Evolutionary conservation across 2,113 vertebrate genomes (phyloP).

Genomic region (Cettia cetti): DNA sequence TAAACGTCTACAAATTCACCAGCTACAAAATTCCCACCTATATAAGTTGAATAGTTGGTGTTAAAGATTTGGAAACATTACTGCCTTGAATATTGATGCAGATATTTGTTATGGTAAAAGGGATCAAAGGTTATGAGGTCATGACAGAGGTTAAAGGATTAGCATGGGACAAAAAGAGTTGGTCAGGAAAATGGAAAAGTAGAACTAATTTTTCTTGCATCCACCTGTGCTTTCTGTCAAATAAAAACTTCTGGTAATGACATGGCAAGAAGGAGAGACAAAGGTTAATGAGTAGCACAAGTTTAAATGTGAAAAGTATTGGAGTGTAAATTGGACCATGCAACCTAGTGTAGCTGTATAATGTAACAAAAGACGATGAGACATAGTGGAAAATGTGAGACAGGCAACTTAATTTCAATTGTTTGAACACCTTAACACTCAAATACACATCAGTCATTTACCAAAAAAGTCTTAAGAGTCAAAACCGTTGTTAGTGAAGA

Average conservation of each 20-base stretch:
- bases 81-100: slow-evolving; percentile 67
- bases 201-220: slow-evolving; percentile 80
- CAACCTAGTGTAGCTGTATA: slow-evolving; percentile 19
- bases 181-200: slow-evolving; percentile 78
- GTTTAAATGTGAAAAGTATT: slow-evolving; percentile 73
- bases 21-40: slow-evolving; percentile 60
- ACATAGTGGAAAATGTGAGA: slow-evolving; percentile 71
- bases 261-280: slow-evolving; percentile 72
- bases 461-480: background rate
- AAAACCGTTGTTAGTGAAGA: slow-evolving; percentile 29
- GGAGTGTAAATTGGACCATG: slow-evolving; percentile 72
- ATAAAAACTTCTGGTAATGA: slow-evolving; percentile 74
- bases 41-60: slow-evolving; percentile 46
- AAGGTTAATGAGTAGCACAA: slow-evolving; percentile 82
- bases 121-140: slow-evolving; percentile 83
- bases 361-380: slow-evolving; percentile 64
- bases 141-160: slow-evolving; percentile 80
- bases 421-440: slow-evolving; percentile 63
- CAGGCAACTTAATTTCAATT: slow-evolving; percentile 75
- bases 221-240: slow-evolving; percentile 84
- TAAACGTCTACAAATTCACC: slow-evolving; percentile 43
- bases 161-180: slow-evolving; percentile 75
- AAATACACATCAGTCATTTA: slow-evolving; percentile 53
- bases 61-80: slow-evolving; percentile 54
- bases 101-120: slow-evolving; percentile 84